These are phyloP conservation scores for Zelleria hepariella DNA, from an alignment of 2,888 invertebrate genomes.

Conservation along the genomic window DNA sequence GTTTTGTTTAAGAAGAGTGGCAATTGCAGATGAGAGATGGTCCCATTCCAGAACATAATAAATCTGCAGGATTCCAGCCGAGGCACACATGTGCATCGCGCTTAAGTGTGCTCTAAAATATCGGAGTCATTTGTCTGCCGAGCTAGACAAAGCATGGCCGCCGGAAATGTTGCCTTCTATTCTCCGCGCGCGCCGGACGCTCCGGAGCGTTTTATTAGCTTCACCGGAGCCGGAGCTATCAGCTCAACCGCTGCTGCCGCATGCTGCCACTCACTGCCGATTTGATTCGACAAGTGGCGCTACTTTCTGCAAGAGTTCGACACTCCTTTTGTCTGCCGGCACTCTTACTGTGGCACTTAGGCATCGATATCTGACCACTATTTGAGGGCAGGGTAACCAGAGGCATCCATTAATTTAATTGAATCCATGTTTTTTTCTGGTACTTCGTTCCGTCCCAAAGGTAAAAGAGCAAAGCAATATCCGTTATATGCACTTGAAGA, in stretches of 20 bases:
- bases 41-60: not conserved
- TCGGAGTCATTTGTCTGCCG: not conserved
- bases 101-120: constrained; percentile 2
- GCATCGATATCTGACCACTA: too few relatives aligned
- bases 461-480: too few relatives aligned
- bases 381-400: too few relatives aligned
- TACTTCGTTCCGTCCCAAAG: too few relatives aligned
- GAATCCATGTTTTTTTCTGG: too few relatives aligned
- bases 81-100: not conserved
- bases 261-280: not conserved
- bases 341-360: too few relatives aligned
- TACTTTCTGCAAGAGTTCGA: not conserved
- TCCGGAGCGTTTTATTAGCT: not conserved
- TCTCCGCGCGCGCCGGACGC: not conserved
- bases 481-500: too few relatives aligned
- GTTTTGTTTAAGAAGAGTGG: not conserved
- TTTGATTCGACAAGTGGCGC: not conserved
- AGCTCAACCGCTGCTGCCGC: too few relatives aligned
- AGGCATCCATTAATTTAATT: too few relatives aligned
- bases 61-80: not conserved
- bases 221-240: not conserved
- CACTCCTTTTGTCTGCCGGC: not conserved
- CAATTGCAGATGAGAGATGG: not conserved
- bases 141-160: constrained; percentile 3
- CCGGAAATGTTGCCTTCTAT: not conserved